Conservation (phyloP, 2,797 vertebrate genomes). For the Clarias platycephalus region DNA sequence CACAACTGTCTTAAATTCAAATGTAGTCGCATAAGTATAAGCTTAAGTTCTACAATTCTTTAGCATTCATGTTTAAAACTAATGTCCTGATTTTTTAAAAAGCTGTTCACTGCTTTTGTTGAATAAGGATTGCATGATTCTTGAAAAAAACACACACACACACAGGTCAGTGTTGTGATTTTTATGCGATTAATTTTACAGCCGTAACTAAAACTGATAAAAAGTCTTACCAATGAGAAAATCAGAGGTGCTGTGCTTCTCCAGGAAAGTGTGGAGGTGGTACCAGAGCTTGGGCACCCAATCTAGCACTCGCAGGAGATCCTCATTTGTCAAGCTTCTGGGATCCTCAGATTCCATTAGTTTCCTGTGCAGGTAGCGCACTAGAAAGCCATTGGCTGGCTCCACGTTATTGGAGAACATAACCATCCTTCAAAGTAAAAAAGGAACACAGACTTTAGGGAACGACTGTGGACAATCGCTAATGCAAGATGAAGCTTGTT, state of each 20-base stretch:
- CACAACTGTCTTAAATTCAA: too few species aligned
- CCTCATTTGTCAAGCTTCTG: constrained; percentile 83
- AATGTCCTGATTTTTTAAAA: not conserved
- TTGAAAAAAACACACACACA: too few species aligned
- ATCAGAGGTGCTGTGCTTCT: constrained; percentile 98
- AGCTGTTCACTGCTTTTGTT: not conserved
- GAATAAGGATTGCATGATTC: too few species aligned
- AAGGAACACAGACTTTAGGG: not conserved
- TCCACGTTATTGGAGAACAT: constrained; percentile 99
- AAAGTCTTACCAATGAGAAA: constrained; percentile 89
- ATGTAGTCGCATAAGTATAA: not conserved
- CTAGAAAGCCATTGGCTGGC: constrained; percentile 95
- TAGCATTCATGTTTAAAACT: not conserved
- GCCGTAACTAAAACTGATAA: not conserved
- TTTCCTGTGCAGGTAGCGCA: constrained; percentile 94
- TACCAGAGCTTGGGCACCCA: constrained; percentile 99
- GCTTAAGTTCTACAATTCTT: not conserved
- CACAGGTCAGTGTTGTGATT: too few species aligned
- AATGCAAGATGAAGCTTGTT: not conserved
- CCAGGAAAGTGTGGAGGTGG: constrained; percentile 95
- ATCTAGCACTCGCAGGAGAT: constrained; percentile 89
- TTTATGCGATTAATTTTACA: too few species aligned
- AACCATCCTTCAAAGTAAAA: constrained; percentile 82
- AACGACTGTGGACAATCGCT: not conserved
- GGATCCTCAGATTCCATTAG: constrained; percentile 92